Conservation (phyloP, 2,113 vertebrate genomes). For the Calonectris borealis region DNA sequence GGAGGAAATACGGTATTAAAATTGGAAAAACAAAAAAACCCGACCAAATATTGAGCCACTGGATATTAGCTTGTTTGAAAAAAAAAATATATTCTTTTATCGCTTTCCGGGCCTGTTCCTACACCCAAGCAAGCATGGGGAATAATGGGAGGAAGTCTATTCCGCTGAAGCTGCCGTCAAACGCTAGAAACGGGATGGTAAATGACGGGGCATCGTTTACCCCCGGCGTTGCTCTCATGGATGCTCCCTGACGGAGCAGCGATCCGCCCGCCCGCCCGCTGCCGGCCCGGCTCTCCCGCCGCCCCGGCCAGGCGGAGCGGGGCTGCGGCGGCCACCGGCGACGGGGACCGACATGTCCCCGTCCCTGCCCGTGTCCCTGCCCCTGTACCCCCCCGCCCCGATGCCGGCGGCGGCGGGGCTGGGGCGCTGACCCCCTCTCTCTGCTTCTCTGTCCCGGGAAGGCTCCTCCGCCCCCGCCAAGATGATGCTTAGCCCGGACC, state of each 20-base stretch:
- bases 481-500: too few relatives aligned
- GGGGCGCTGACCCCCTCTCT: too few relatives aligned
- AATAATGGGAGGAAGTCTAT: not conserved
- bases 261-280: not conserved
- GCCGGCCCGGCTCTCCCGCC: not conserved
- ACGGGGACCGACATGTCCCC: too few relatives aligned
- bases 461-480: too few relatives aligned
- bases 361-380: too few relatives aligned
- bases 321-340: too few relatives aligned
- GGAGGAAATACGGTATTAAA: not conserved
- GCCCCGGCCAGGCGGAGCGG: not conserved
- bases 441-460: too few relatives aligned
- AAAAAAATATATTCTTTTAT: not conserved
- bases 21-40: not conserved
- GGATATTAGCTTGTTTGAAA: not conserved
- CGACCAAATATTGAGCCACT: not conserved
- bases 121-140: not conserved
- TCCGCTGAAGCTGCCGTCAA: not conserved
- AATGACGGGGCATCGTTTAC: not conserved
- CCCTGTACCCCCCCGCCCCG: too few relatives aligned
- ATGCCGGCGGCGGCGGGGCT: too few relatives aligned
- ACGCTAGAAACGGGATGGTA: not conserved
- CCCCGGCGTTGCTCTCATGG: not conserved
- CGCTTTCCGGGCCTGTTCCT: not conserved
- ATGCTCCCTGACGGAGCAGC: not conserved